phyloP scores from a whole-genome alignment of 2,888 invertebrate genomes.

The Incurvaria masculella region DNA sequence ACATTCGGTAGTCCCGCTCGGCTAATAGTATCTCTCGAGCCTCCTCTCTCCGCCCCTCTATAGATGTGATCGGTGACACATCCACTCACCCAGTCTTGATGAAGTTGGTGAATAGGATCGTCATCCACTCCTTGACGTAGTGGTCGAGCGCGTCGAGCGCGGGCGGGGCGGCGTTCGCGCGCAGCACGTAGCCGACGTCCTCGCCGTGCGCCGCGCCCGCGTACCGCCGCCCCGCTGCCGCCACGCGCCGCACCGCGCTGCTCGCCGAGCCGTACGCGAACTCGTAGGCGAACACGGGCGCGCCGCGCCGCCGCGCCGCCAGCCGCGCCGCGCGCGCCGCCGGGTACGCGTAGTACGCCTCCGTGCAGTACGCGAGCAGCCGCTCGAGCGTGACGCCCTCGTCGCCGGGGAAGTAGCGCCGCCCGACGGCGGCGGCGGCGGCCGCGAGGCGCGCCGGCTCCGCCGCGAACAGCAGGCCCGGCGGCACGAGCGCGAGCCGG shows the following conservation, averaged over 20 bases:
- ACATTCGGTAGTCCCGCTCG: too few species aligned
- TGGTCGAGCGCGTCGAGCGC: constrained; percentile 19
- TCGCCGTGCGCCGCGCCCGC: constrained; percentile 58
- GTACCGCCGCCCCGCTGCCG: constrained; percentile 30
- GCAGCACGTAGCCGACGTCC: constrained; percentile 55
- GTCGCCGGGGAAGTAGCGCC: constrained; percentile 26
- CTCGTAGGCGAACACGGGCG: constrained; percentile 50
- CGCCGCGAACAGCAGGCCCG: constrained; percentile 22
- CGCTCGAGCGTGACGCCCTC: constrained; percentile 27
- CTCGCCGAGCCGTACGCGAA: constrained; percentile 49
- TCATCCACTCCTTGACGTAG: constrained; percentile 31
- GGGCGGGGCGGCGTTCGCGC: constrained; percentile 22
- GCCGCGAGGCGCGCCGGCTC: constrained; percentile 17
- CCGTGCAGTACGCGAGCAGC: constrained; percentile 23
- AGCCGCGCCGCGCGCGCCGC: constrained; percentile 28
- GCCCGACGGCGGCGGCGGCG: constrained; percentile 21
- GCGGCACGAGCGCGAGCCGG: constrained; percentile 25
- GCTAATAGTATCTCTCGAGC: too few species aligned
- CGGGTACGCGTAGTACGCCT: constrained; percentile 32
- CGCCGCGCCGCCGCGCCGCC: constrained; percentile 23
- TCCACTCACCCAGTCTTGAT: constrained; percentile 26
- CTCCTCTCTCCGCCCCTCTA: too few species aligned
- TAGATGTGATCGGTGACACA: too few species aligned
- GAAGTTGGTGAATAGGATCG: constrained; percentile 28
- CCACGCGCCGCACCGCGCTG: constrained; percentile 40